Conservation (phyloP, 2,888 invertebrate species). For the Melolontha melolontha region DNA sequence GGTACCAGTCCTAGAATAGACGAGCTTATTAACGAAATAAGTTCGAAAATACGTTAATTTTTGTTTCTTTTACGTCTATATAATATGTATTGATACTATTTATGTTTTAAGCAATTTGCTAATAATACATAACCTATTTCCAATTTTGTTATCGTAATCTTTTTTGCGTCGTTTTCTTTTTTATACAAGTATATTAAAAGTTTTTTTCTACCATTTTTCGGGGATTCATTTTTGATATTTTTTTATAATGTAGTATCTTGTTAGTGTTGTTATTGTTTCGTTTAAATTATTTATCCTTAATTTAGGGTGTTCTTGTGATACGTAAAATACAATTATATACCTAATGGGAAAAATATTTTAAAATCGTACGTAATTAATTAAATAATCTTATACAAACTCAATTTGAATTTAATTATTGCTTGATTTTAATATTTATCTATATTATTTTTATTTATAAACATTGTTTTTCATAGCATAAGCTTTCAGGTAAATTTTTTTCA, state of each 20-base stretch:
- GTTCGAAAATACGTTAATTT: conserved; percentile 71
- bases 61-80: conserved; percentile 22
- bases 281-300: too few species aligned
- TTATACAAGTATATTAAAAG: neutral
- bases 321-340: too few species aligned
- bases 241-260: conserved; percentile 11
- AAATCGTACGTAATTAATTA: too few species aligned
- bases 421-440: too few species aligned
- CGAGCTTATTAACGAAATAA: conserved; percentile 81
- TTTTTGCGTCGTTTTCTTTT: conserved; percentile 24
- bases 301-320: too few species aligned
- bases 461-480: too few species aligned
- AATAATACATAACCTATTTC: conserved; percentile 20
- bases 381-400: too few species aligned
- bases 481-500: too few species aligned
- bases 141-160: conserved; percentile 24
- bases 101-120: conserved; percentile 13
- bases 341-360: too few species aligned
- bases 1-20: conserved; percentile 86
- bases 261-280: neutral
- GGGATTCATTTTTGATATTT: conserved; percentile 28
- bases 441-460: too few species aligned
- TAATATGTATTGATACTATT: conserved; percentile 19
- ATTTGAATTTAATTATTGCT: too few species aligned
- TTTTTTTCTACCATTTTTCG: neutral